Percentiles rank a stretch among this genome's conserved stretches.
Evolutionary conservation across 1,140 invertebrate genomes (phyloP).

Genomic region (Drosophila novamexicana): DNA sequence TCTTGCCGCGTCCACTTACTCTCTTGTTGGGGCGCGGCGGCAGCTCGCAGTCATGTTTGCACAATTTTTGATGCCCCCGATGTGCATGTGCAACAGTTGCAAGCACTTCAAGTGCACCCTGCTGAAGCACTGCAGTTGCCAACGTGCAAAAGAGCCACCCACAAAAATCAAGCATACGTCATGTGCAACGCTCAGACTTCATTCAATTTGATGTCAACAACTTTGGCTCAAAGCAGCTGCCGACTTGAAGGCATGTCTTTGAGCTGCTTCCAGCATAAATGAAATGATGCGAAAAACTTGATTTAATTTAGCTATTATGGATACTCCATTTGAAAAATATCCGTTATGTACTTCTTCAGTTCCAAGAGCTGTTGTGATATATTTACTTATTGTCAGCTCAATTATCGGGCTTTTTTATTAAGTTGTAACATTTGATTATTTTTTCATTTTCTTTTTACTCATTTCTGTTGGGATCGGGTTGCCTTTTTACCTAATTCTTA

Average conservation of each 20-base stretch:
- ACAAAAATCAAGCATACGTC: conserved; percentile 62
- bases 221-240: background rate
- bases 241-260: conserved; percentile 24
- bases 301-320: background rate
- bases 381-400: no score
- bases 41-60: conserved; percentile 50
- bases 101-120: conserved; percentile 33
- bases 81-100: conserved; percentile 74
- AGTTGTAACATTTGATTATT: no score
- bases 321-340: background rate
- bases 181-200: conserved; percentile 32
- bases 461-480: no score
- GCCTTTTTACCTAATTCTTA: no score
- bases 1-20: conserved; percentile 56
- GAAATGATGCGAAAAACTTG: conserved; percentile 13
- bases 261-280: conserved; percentile 12
- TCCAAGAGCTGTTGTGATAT: no score
- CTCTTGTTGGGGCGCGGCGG: conserved; percentile 12
- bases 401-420: no score
- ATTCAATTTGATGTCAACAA: conserved; percentile 43
- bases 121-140: conserved; percentile 28
- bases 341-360: no score
- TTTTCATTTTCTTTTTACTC: no score
- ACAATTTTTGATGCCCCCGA: conserved; percentile 51
- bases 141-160: conserved; percentile 26